Base-by-base conservation (phyloP, 2,797 vertebrate genomes). In the Emys orbicularis region DNA sequence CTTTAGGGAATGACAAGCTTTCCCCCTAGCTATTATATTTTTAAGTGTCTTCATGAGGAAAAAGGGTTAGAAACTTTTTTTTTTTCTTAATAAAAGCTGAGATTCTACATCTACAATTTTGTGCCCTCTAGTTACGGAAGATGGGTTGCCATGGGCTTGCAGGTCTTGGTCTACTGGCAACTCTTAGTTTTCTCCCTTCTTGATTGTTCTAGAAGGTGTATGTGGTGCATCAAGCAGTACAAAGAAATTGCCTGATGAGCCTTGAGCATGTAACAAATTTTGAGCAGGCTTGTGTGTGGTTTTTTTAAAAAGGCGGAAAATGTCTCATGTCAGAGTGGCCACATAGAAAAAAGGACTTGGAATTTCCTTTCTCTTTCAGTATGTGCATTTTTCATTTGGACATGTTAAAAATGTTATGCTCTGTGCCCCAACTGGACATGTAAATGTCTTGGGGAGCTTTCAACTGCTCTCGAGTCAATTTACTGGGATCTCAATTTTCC, bases 21-120 rank as follows among this genome's bases (percentile, higher is more conserved):
- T 97, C 56, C 77, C 90, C 68, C 6, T 44, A 92, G 68, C 95
- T 93, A 95, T 2, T 95, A 76, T 27, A 8, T 90, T 92, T 72
- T 95, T 68, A 54, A n/a, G 56, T 54, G 41, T 92, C 93, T 89
- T 84, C 34, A 34, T 83, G 79, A 86, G 13, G 79, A 83, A 91
- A 84, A 84, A 89, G 68, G 34, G 23, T 56, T 92, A 81, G 90
- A 90, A 95, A 56, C 87, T 72, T 80, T 61, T 25, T 89, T 81
- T 47, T 81, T 49, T 59, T 83, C 88, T 92, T 81, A 92, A 92
- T 76, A 89, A 80, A 83, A 95, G 90, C 85, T 90, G 74, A 65
- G 80, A 19, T 86, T 84, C 94, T 90, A 83, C 86, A 89, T 90
- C 12, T 23, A 19, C 87, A 65, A 86, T 93, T 96, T 83, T 79